Evolutionary conservation across 2,888 invertebrate genomes (phyloP).

Genomic region (Rotaria magnacalcarata): DNA sequence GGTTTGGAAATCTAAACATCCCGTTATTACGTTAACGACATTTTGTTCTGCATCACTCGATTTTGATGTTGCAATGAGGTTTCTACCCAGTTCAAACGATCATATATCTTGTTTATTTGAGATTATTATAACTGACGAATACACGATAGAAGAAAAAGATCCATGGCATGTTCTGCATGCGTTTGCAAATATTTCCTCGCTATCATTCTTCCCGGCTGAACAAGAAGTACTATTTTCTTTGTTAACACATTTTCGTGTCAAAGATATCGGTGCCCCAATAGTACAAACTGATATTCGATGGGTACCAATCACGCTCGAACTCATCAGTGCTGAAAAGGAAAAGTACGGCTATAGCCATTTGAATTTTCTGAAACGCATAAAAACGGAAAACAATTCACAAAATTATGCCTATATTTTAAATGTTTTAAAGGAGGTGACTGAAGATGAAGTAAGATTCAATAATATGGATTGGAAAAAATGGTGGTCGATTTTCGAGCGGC

Average conservation of each 20-base stretch:
- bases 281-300: neutral
- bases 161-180: neutral
- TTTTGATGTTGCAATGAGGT: too few relatives aligned
- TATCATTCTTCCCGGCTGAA: neutral
- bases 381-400: neutral
- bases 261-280: neutral
- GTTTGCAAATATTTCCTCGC: neutral
- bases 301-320: neutral
- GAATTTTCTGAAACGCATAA: neutral
- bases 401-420: neutral
- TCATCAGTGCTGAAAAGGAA: neutral
- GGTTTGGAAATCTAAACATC: too few relatives aligned
- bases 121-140: too few relatives aligned
- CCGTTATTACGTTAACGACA: too few relatives aligned
- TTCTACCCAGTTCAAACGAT: too few relatives aligned
- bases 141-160: neutral
- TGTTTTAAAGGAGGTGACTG: neutral
- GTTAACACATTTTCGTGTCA: neutral
- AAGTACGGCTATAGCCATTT: neutral
- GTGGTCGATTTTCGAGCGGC: neutral
- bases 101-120: too few relatives aligned
- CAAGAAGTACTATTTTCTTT: neutral
- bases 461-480: neutral
- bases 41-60: too few relatives aligned
- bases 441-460: constrained; percentile 8